Evolutionary conservation across 2,888 invertebrate species (phyloP).

Genomic region (Troides aeacus): DNA sequence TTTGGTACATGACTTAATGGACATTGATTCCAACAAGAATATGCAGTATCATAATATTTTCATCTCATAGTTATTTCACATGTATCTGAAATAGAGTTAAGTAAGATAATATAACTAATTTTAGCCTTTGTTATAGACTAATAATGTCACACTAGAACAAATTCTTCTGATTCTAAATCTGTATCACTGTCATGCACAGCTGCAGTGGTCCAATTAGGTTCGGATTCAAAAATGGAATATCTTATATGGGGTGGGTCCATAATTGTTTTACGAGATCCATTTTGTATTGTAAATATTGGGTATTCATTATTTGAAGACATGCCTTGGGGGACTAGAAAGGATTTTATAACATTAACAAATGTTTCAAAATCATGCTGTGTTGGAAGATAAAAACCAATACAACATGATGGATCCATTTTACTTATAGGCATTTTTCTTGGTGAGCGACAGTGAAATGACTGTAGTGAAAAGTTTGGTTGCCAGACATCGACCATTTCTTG

Average conservation of each 20-base stretch:
- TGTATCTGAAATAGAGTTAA: neutral
- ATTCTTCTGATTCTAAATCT: constrained; percentile 86
- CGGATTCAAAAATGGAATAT: constrained; percentile 76
- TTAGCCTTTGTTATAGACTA: neutral
- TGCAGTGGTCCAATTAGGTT: constrained; percentile 73
- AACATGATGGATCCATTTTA: constrained; percentile 96
- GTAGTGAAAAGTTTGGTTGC: constrained; percentile 87
- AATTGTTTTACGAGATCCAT: constrained; percentile 83
- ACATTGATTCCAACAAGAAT: neutral
- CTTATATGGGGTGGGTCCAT: constrained; percentile 79
- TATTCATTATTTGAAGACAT: constrained; percentile 82
- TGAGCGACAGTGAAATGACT: constrained; percentile 91
- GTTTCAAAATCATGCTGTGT: constrained; percentile 88
- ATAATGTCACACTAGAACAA: constrained; percentile 82
- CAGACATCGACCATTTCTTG: constrained; percentile 94
- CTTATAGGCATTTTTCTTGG: constrained; percentile 90
- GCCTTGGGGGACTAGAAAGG: constrained; percentile 74
- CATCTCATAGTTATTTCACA: neutral
- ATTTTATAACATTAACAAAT: constrained; percentile 85
- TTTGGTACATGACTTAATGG: neutral
- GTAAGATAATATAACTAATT: neutral
- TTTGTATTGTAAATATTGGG: constrained; percentile 90
- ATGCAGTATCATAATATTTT: neutral
- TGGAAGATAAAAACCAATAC: constrained; percentile 92
- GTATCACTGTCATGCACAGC: constrained; percentile 80